Percentiles rank a stretch among this genome's conserved stretches.
Evolutionary conservation across 2,888 invertebrate genomes (phyloP).

Genomic region (Cyrtodaria siliqua): DNA sequence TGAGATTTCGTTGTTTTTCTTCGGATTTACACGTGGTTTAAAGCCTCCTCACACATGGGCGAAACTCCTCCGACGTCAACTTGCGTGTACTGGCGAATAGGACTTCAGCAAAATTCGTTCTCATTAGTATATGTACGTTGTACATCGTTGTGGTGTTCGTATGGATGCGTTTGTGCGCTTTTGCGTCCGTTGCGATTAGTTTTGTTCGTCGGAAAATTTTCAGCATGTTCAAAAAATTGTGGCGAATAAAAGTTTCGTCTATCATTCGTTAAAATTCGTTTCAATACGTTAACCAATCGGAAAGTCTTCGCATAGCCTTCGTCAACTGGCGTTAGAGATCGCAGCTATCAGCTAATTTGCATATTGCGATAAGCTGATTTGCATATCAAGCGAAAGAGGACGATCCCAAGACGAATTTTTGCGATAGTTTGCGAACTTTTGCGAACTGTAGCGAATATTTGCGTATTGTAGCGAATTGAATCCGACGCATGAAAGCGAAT

Average conservation of each 20-base stretch:
- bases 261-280: conserved; percentile 35
- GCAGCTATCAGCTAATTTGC: conserved; percentile 32
- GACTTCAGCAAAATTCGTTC: conserved; percentile 23
- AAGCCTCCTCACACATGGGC: conserved; percentile 28
- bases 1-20: too few species aligned
- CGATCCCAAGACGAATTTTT: conserved; percentile 34
- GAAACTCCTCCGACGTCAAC: conserved; percentile 24
- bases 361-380: conserved; percentile 36
- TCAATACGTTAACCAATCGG: conserved; percentile 44
- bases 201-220: conserved; percentile 40
- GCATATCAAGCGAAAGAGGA: conserved; percentile 39
- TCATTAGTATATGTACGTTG: conserved; percentile 34
- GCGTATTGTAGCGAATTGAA: conserved; percentile 30
- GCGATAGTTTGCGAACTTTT: conserved; percentile 28
- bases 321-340: conserved; percentile 30
- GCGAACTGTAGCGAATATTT: conserved; percentile 22
- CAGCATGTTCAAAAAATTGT: conserved; percentile 35
- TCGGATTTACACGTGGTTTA: too few species aligned
- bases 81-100: conserved; percentile 15
- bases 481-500: conserved; percentile 28
- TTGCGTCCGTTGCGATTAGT: conserved; percentile 43
- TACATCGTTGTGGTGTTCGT: conserved; percentile 34
- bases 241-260: conserved; percentile 38
- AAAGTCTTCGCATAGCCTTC: conserved; percentile 40
- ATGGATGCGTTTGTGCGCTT: conserved; percentile 38